phyloP scores from a whole-genome alignment of 2,888 invertebrate species.

The Chydorus sphaericus region DNA sequence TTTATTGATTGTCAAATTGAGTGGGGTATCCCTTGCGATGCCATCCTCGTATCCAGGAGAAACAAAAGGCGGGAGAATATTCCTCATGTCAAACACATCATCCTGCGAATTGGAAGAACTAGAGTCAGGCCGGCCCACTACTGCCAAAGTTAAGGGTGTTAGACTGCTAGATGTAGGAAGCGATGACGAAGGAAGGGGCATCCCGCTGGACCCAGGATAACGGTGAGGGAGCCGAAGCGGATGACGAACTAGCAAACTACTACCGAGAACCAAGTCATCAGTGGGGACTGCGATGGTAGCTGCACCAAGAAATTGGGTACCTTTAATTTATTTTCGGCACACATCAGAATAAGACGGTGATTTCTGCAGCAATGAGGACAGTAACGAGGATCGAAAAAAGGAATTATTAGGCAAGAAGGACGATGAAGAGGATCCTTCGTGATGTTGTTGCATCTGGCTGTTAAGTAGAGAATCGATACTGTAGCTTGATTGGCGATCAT shows the following conservation, averaged over 20 bases:
- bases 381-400: not conserved
- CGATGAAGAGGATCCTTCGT: not conserved
- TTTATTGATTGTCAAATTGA: constrained; percentile 5
- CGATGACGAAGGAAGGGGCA: not conserved
- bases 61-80: too few relatives aligned
- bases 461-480: constrained; percentile 15
- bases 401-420: not conserved
- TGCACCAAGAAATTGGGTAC: too few relatives aligned
- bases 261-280: not conserved
- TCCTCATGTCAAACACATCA: too few relatives aligned
- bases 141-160: not conserved
- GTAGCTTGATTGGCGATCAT: constrained; percentile 14
- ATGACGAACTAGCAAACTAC: too few relatives aligned
- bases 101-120: too few relatives aligned
- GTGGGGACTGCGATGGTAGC: too few relatives aligned
- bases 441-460: constrained; percentile 10
- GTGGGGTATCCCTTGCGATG: constrained; percentile 4
- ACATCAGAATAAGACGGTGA: too few relatives aligned
- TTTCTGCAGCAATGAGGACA: too few relatives aligned
- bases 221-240: not conserved
- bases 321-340: too few relatives aligned
- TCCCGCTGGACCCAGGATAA: too few relatives aligned
- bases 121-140: not conserved
- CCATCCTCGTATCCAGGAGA: not conserved
- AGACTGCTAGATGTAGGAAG: not conserved